phyloP scores from a whole-genome alignment of 2,888 invertebrate species.

The Phortica magna region DNA sequence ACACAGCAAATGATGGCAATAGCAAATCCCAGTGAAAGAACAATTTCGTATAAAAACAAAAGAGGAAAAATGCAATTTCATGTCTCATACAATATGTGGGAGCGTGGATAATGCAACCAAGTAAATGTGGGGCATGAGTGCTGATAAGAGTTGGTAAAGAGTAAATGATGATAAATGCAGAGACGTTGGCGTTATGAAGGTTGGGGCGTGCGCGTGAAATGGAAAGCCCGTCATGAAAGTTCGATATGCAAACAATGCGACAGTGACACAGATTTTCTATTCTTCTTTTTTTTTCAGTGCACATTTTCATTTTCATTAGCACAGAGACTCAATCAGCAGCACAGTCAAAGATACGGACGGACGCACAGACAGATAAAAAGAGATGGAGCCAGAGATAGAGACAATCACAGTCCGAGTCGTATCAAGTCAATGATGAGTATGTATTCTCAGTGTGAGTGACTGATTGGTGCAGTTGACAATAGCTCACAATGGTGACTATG shows the following conservation, averaged over 20 bases:
- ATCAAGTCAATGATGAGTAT: background rate
- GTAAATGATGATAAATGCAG: background rate
- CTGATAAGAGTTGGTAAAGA: conserved; percentile 29
- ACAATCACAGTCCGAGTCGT: conserved; percentile 15
- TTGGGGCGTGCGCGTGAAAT: background rate
- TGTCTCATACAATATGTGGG: conserved; percentile 4
- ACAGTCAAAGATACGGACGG: conserved; percentile 7
- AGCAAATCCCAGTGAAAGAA: background rate
- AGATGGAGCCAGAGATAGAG: background rate
- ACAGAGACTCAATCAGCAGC: conserved; percentile 22
- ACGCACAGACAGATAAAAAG: background rate
- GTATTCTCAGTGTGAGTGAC: conserved; percentile 7
- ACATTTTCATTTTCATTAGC: conserved; percentile 35
- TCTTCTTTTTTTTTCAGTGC: background rate
- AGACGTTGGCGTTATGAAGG: background rate
- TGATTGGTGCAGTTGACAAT: conserved; percentile 25
- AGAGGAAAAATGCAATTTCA: conserved; percentile 27
- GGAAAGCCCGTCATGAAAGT: background rate
- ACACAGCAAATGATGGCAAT: background rate
- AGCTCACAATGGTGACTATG: background rate
- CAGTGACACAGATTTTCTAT: conserved; percentile 25
- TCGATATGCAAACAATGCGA: conserved; percentile 32
- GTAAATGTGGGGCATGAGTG: conserved; percentile 15
- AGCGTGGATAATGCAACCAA: conserved; percentile 2
- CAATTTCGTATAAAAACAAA: conserved; percentile 17